Evolutionary conservation across 2,113 vertebrate species (phyloP), one percentile per base, ranked within the genome.

Genomic region (Corythoichthys intestinalis): DNA sequence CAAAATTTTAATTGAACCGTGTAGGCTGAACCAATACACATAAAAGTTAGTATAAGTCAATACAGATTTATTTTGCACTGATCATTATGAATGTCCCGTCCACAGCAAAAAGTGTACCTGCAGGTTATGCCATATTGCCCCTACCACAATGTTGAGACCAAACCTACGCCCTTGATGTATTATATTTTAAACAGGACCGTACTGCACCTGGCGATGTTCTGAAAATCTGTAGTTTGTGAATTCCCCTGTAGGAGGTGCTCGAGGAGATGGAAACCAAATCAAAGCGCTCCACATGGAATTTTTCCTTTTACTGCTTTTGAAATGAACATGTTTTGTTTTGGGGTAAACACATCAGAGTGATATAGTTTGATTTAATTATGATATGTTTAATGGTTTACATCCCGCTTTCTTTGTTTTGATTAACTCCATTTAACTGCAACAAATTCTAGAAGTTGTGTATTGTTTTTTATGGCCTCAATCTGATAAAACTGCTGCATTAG

Each of bases 151-250:
- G 20, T 28, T 28, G 20, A 28, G 20, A 28, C 20, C 20, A 28
- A 28, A 28, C 20, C 20, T 28, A 28, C 20, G 20, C 20, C 20
- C 20, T 28, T 28, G 20, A 28, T 28, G 20, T 28, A 28, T 28
- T 28, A 28, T 28, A 28, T 28, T 28, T 28, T 28, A 28, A 28
- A 28, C 20, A 28, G 20, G 20, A 28, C 20, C 20, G 89, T 96
- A 96, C 88, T 10, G 3, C 9, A 85, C 95, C 95, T 65, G 94
- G 96, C 88, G 94, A 94, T 80, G 1, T 35, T 35, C 10, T 44
- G 3, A 6, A 37, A 65, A 68, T 50, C 39, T 89, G 85, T 74
- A 83, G 76, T 84, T 73, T 57, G 7, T 53, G 34, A 76, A 71
- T 60, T 46, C 8, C 66, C 87, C 90, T 88, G 69, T 84, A 90